Percentiles rank a stretch among this genome's conserved stretches.
These are phyloP conservation scores for Pelobates cultripes DNA, from an alignment of 2,797 vertebrate genomes.

Conservation along the genomic window DNA sequence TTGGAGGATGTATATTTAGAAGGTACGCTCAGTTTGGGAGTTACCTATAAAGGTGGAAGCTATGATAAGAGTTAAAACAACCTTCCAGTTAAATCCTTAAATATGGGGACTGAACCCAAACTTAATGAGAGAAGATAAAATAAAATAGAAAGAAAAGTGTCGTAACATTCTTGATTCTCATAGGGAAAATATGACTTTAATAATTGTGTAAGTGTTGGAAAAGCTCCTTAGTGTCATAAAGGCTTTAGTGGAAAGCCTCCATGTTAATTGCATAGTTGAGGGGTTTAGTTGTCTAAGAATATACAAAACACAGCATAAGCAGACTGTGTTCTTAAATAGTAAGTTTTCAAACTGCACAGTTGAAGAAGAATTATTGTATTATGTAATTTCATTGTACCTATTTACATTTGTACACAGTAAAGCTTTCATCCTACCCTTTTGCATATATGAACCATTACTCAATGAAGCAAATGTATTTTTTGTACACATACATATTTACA, in stretches of 20 bases:
- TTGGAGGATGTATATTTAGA: not conserved
- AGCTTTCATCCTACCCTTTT: conserved; percentile 98
- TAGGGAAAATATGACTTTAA: conserved; percentile 88
- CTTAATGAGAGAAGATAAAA: not conserved
- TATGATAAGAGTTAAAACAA: not conserved
- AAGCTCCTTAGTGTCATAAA: conserved; percentile 78
- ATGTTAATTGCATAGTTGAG: conserved; percentile 98
- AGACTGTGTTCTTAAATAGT: conserved; percentile 74
- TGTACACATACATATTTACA: conserved; percentile 84
- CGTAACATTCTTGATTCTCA: conserved; percentile 61
- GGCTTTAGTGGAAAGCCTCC: conserved; percentile 83
- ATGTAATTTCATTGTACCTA: conserved; percentile 83
- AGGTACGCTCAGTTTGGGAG: not conserved
- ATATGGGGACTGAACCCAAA: not conserved
- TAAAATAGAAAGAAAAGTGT: conserved; percentile 57
- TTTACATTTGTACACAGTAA: conserved; percentile 98
- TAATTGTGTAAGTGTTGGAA: conserved; percentile 76
- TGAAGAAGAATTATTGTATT: conserved; percentile 84
- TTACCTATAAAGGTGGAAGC: not conserved
- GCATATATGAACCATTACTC: conserved; percentile 97
- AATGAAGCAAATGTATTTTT: conserved; percentile 82
- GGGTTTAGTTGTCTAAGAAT: conserved; percentile 85
- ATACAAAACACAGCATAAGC: conserved; percentile 71
- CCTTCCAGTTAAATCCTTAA: not conserved
- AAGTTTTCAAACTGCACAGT: conserved; percentile 86